Evolutionary conservation across 2,888 invertebrate species (phyloP).

Genomic region (Acleris cristana): DNA sequence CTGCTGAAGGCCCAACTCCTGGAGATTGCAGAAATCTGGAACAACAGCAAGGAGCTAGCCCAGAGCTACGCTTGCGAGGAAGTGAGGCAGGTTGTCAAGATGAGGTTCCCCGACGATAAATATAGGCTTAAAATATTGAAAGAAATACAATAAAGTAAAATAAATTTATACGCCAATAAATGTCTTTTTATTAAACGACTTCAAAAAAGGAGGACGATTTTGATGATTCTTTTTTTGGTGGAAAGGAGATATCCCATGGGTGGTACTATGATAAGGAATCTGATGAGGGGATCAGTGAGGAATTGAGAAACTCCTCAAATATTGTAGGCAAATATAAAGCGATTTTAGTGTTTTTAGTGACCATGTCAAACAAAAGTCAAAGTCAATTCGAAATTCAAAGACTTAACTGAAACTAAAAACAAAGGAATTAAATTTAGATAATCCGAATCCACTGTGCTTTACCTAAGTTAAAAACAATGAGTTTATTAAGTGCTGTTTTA

Average conservation of each 20-base stretch:
- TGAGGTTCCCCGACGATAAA: constrained; percentile 74
- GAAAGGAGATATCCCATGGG: no score
- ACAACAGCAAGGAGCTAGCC: constrained; percentile 50
- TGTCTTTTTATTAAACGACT: not conserved
- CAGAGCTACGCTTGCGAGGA: constrained; percentile 70
- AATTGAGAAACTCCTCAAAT: no score
- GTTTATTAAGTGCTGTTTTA: constrained; percentile 68
- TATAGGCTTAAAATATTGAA: constrained; percentile 72
- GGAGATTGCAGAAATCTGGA: constrained; percentile 70
- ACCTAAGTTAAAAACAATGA: constrained; percentile 54
- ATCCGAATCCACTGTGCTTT: constrained; percentile 3
- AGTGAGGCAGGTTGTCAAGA: constrained; percentile 72
- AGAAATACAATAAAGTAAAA: constrained; percentile 73
- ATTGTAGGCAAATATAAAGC: no score
- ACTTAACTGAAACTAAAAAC: constrained; percentile 35
- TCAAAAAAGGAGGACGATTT: no score
- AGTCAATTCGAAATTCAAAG: constrained; percentile 32
- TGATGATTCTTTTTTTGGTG: no score
- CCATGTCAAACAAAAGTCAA: constrained; percentile 19
- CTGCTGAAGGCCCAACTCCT: constrained; percentile 69
- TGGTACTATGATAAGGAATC: no score
- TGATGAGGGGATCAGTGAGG: no score
- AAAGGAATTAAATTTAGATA: no score
- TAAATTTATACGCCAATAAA: not conserved
- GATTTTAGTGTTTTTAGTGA: no score